Evolutionary conservation across 2,888 invertebrate species (phyloP), one percentile per base, ranked within the genome.

Genomic region (Synergus itoensis): DNA sequence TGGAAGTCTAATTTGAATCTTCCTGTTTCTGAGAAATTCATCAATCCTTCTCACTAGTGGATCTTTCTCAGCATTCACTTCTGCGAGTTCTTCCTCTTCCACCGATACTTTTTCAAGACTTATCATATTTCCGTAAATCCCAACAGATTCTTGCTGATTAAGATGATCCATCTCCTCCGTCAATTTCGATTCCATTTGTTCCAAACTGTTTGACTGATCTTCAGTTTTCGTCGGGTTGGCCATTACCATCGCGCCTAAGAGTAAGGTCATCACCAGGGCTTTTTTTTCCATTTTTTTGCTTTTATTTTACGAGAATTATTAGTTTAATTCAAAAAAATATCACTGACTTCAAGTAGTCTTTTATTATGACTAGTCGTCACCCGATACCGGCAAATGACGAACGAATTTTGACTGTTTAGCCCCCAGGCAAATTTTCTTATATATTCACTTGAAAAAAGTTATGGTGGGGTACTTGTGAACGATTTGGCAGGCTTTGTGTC

Each of bases 401-500:
- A 28, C 43, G 28, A 65, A 14, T 88, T 90, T 91, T 89, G 89
- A 91, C 89, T 91, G 90, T 88, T 87, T 83, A 85, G 83, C 86
- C 87, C 81, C 79, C 78, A 83, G 84, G 83, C 82, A 84, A 86
- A 88, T 91, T 90, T 90, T 91, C 90, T 91, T 92, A 90, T 91
- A 91, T 90, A 88, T 85, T 81, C 82, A 84, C 77, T 81, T 81
- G 65, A 77, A 45, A 76, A 75, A 76, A 64, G 73, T 69, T 9
- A 79, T 89, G 89, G 92, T 90, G 92, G 92, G 91, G 90, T 80
- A 79, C 73, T 78, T 80, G 81, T 90, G 90, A 90, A 89, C 91
- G 88, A 91, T 91, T 92, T 92, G 92, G 92, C 92, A 91, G 89
- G 88, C 89, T 80, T 80, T 83, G 86, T 85, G 84, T 84, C 86